Conservation (phyloP, 2,888 invertebrate species). For the Phoenoteleia sp. region DNA sequence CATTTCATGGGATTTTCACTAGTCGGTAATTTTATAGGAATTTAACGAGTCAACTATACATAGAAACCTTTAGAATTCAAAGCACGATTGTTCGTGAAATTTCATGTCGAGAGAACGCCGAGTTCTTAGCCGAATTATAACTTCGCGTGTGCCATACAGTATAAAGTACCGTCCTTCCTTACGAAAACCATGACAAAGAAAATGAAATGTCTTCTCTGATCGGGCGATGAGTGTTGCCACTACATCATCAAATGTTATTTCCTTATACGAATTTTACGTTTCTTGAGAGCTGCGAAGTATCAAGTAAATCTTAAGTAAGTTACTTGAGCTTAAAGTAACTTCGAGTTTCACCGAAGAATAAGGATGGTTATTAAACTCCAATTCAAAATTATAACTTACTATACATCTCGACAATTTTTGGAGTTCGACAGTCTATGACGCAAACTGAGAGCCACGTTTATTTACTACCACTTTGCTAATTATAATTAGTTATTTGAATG, state of each 20-base stretch:
- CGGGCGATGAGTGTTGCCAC: constrained; percentile 63
- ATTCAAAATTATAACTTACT: no score
- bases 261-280: no score
- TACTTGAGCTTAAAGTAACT: no score
- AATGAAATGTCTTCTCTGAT: constrained; percentile 1
- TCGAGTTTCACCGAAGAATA: no score
- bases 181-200: constrained; percentile 30
- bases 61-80: constrained; percentile 49
- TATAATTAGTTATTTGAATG: no score
- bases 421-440: no score
- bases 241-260: not conserved
- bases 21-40: constrained; percentile 64
- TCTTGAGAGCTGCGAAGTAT: no score
- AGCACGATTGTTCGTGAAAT: constrained; percentile 43
- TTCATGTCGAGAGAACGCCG: constrained; percentile 51
- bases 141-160: constrained; percentile 76
- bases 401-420: no score
- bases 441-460: no score
- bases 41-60: constrained; percentile 41
- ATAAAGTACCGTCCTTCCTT: constrained; percentile 77
- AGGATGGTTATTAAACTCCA: no score
- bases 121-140: constrained; percentile 75
- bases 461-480: no score
- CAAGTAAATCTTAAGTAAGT: no score
- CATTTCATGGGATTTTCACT: constrained; percentile 25